phyloP scores from a whole-genome alignment of 2,113 vertebrate genomes.

The Trachemys scripta region DNA sequence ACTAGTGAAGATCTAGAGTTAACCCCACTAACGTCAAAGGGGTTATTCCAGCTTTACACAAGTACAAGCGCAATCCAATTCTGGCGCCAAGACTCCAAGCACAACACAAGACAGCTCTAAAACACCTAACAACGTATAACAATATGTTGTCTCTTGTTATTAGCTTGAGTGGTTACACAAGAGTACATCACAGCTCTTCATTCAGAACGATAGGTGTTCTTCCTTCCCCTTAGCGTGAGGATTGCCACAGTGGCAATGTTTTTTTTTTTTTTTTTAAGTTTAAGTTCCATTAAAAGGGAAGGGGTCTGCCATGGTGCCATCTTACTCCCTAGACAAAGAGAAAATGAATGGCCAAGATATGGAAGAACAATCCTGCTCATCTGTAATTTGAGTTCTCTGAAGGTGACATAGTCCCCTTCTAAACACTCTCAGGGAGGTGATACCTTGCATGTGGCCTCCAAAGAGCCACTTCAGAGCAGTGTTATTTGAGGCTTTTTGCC shows the following conservation, averaged over 20 bases:
- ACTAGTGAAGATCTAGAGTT: background rate
- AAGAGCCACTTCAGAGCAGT: background rate
- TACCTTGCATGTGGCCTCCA: background rate
- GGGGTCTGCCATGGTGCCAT: background rate
- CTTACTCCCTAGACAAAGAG: background rate
- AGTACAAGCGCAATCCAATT: background rate
- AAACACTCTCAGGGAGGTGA: background rate
- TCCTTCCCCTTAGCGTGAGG: background rate
- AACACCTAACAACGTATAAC: background rate
- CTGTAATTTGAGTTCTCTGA: background rate
- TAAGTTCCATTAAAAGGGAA: background rate
- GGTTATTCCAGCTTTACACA: background rate
- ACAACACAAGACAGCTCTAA: background rate
- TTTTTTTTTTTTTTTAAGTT: background rate
- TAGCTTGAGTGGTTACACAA: background rate
- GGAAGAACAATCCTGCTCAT: background rate
- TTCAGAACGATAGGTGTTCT: background rate
- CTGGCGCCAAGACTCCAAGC: background rate
- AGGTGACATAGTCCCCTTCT: background rate
- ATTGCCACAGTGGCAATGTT: background rate
- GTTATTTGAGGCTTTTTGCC: background rate
- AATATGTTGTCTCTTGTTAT: background rate
- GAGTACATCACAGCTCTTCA: background rate
- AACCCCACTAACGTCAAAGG: background rate
- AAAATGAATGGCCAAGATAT: background rate